Percentiles rank a stretch among this genome's conserved stretches.
These are phyloP conservation scores for Platygyra sinensis DNA, from an alignment of 64 coral and sea anemone genomes.

Conservation along the genomic window DNA sequence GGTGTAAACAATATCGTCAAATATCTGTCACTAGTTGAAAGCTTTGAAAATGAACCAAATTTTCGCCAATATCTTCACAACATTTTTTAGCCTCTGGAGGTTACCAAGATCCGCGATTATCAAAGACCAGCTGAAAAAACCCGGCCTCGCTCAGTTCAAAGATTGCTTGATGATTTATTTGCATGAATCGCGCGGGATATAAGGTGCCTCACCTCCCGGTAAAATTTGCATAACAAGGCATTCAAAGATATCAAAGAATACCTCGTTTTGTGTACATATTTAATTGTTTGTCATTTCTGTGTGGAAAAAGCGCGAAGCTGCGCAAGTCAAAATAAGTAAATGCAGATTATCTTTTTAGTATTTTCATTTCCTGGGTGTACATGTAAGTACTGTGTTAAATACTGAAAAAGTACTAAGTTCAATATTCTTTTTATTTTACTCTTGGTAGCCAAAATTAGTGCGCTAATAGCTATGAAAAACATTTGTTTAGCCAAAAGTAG, in stretches of 20 bases:
- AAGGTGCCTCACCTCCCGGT: background rate
- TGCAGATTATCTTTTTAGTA: background rate
- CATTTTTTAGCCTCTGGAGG: background rate
- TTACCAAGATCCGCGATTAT: background rate
- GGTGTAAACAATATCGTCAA: conserved; percentile 2
- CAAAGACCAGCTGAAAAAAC: background rate
- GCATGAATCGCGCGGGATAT: conserved; percentile 14
- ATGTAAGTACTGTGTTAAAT: too few relatives aligned
- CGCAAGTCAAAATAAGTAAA: background rate
- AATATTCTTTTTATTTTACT: too few relatives aligned
- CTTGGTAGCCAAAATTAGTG: too few relatives aligned
- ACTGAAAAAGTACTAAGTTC: background rate
- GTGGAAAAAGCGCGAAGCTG: background rate
- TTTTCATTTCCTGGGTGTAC: background rate
- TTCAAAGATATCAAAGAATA: background rate
- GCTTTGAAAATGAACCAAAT: background rate
- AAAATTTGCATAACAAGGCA: conserved; percentile 39
- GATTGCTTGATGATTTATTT: background rate
- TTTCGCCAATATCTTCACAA: background rate
- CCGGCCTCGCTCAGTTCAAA: background rate
- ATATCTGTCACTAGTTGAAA: background rate
- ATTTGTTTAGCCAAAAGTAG: too few relatives aligned
- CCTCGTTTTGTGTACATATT: conserved; percentile 1
- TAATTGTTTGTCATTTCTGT: background rate
- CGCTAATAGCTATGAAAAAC: too few relatives aligned